These are phyloP conservation scores for Pseudorectes ferrugineus DNA, from an alignment of 2,113 vertebrate species.

Conservation along the genomic window DNA sequence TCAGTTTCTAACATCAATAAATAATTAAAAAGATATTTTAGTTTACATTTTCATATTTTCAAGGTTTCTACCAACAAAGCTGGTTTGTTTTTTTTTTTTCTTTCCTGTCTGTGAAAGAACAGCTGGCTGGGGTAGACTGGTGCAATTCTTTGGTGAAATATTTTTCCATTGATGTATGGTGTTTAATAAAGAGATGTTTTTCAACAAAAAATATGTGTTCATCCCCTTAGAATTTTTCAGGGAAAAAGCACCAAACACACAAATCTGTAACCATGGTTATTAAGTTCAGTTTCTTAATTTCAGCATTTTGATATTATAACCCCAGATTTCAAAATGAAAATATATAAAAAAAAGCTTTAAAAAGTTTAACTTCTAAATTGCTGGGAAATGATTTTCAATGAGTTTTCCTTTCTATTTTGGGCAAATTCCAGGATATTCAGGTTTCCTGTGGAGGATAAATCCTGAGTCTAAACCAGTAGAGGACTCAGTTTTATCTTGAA, in stretches of 20 bases:
- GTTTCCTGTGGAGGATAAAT: not conserved
- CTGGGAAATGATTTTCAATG: not conserved
- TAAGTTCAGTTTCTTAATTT: not conserved
- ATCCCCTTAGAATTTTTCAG: not conserved
- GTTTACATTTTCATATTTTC: conserved; percentile 21
- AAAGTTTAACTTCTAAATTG: not conserved
- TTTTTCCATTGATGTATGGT: not conserved
- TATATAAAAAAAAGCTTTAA: not conserved
- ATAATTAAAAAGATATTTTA: conserved; percentile 23
- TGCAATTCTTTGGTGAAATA: not conserved
- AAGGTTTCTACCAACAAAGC: not conserved
- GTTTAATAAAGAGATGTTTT: not conserved
- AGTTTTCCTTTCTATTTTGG: not conserved
- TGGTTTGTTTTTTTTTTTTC: not conserved
- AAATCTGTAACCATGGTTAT: not conserved
- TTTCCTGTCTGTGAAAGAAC: not conserved
- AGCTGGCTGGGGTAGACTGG: not conserved
- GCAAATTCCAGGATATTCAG: not conserved
- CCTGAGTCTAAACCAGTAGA: not conserved
- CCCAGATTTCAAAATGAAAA: not conserved
- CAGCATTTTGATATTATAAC: not conserved
- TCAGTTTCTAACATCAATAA: conserved; percentile 12
- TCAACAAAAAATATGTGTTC: not conserved
- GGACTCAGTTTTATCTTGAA: not conserved
- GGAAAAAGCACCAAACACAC: not conserved